Evolutionary conservation across 2,113 vertebrate genomes (phyloP).

Genomic region (Anoura caudifer): DNA sequence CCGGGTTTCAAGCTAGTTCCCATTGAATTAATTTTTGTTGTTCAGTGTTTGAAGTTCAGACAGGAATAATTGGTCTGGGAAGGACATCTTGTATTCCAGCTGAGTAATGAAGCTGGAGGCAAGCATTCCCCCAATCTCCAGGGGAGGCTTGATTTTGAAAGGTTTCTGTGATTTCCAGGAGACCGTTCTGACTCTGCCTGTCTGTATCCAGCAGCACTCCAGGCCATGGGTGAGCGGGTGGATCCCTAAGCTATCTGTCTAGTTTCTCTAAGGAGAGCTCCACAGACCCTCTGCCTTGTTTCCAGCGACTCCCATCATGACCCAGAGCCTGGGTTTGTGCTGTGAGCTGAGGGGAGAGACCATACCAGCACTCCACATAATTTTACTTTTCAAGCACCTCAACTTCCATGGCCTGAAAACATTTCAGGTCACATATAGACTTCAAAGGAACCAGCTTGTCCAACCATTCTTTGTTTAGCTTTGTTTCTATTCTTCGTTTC

Average conservation of each 20-base stretch:
- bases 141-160: neutral
- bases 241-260: accelerated
- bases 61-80: neutral
- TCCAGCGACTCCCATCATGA: accelerated
- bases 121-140: accelerated
- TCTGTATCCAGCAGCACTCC: accelerated
- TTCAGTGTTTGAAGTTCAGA: neutral
- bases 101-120: neutral
- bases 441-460: accelerated
- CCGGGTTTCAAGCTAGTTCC: neutral
- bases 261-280: accelerated
- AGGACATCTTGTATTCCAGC: neutral
- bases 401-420: accelerated
- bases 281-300: accelerated
- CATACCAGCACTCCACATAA: accelerated
- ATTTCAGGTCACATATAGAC: accelerated
- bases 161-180: neutral
- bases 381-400: accelerated
- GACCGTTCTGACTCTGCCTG: neutral
- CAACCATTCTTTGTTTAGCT: accelerated
- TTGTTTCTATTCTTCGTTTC: neutral
- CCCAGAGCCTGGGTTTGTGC: accelerated
- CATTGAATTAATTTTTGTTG: constrained; percentile 1
- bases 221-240: accelerated
- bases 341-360: neutral